These are phyloP conservation scores for Ochropleura leucogaster DNA, from an alignment of 2,888 invertebrate genomes.

Conservation along the genomic window DNA sequence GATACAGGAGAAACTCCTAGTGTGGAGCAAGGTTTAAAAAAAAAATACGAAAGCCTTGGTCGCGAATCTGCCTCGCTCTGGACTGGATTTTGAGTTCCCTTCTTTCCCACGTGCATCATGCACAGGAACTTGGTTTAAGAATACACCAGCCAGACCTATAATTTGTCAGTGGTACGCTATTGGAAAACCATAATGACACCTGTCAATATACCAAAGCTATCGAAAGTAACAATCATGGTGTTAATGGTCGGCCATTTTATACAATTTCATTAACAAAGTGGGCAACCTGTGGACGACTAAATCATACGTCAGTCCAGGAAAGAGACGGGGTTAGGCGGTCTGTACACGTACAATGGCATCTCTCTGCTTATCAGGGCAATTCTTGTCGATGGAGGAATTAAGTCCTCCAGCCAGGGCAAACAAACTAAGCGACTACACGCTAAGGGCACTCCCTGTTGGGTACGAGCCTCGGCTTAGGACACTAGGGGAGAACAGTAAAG, in stretches of 20 bases:
- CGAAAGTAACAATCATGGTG: background rate
- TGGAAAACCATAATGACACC: background rate
- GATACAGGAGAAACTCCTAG: too few species aligned
- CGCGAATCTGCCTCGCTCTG: too few species aligned
- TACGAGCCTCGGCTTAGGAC: too few species aligned
- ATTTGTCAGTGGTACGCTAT: background rate
- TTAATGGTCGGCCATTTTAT: background rate
- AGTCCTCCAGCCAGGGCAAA: too few species aligned
- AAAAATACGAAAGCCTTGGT: too few species aligned
- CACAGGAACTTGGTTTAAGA: background rate
- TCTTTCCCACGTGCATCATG: background rate
- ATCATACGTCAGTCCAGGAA: background rate
- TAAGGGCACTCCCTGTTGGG: too few species aligned
- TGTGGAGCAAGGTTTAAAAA: too few species aligned
- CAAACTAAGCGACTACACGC: too few species aligned
- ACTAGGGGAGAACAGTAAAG: too few species aligned
- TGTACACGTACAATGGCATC: too few species aligned
- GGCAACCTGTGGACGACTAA: background rate
- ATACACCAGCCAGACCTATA: background rate
- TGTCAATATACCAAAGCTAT: background rate
- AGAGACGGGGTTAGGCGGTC: background rate
- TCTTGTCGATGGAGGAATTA: too few species aligned
- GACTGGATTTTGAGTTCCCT: background rate
- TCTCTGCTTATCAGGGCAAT: too few species aligned
- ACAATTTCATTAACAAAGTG: background rate